A percentile compares a stretch with the other conserved stretches of the same genome.
Conservation (phyloP, 2,113 vertebrate genomes). For the Hydrolagus affinis region DNA sequence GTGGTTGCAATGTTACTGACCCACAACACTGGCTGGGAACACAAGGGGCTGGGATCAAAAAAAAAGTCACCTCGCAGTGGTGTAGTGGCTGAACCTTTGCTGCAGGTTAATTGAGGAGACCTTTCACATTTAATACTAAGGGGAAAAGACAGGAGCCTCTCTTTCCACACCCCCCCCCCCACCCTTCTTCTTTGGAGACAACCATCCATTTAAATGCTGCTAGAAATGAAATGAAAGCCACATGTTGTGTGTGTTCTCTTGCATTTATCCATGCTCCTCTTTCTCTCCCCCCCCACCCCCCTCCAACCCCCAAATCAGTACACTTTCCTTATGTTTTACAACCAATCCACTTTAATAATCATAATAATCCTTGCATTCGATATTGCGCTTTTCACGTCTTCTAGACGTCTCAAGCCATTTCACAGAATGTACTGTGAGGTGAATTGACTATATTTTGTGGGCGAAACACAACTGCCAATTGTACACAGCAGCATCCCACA, state of each 20-base stretch:
- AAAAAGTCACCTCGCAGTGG: neutral
- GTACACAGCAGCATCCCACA: too few species aligned
- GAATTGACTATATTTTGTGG: too few species aligned
- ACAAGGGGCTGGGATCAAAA: constrained; percentile 1
- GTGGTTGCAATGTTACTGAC: neutral
- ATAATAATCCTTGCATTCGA: too few species aligned
- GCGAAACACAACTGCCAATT: too few species aligned
- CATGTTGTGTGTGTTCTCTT: constrained; percentile 13
- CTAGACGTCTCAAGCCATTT: too few species aligned
- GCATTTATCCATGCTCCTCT: neutral
- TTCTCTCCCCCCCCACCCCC: neutral
- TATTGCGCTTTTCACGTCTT: too few species aligned
- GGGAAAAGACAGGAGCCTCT: constrained; percentile 6
- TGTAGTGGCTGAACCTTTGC: constrained; percentile 5
- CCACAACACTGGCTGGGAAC: neutral
- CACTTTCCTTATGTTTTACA: neutral
- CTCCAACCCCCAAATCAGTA: neutral
- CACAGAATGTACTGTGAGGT: too few species aligned
- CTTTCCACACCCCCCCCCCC: neutral
- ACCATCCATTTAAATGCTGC: neutral
- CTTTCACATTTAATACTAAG: neutral
- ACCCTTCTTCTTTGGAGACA: neutral
- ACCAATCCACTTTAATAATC: neutral
- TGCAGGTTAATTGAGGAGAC: constrained; percentile 23
- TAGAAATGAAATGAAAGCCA: constrained; percentile 25